Evolutionary conservation across 2,888 invertebrate species (phyloP).

Genomic region (Agrotis exclamationis): DNA sequence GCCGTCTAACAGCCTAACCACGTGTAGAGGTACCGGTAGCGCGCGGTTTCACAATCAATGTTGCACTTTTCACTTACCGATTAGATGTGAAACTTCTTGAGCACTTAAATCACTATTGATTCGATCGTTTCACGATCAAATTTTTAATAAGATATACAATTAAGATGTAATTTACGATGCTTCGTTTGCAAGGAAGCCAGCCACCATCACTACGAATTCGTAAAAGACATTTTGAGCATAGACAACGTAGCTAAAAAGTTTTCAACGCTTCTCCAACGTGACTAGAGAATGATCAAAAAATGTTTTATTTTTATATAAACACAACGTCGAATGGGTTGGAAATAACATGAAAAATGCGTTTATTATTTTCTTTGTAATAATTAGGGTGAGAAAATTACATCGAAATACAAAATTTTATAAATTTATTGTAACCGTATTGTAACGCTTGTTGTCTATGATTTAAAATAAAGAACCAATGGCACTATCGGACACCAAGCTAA

Average conservation of each 20-base stretch:
- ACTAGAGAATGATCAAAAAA: constrained; percentile 57
- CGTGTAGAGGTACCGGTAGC: constrained; percentile 89
- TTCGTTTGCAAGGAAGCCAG: constrained; percentile 90
- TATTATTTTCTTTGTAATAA: not conserved
- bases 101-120: constrained; percentile 88
- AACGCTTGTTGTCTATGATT: constrained; percentile 66
- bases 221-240: constrained; percentile 90
- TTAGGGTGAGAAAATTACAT: constrained; percentile 9
- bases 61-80: constrained; percentile 88
- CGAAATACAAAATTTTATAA: not conserved
- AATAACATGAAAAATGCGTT: not conserved
- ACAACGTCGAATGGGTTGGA: not conserved
- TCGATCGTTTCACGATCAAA: constrained; percentile 83
- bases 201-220: constrained; percentile 91
- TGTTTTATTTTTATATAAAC: not conserved
- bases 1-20: constrained; percentile 85
- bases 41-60: constrained; percentile 82
- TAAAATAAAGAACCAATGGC: constrained; percentile 57
- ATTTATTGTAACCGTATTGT: not conserved
- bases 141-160: constrained; percentile 82
- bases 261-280: constrained; percentile 71
- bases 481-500: not conserved
- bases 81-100: constrained; percentile 87
- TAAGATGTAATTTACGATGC: constrained; percentile 87
- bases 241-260: constrained; percentile 85